Percentiles rank a stretch among this genome's conserved stretches.
These are phyloP conservation scores for Siderastrea radians DNA, from an alignment of 92 coral and sea anemone genomes.

Conservation along the genomic window DNA sequence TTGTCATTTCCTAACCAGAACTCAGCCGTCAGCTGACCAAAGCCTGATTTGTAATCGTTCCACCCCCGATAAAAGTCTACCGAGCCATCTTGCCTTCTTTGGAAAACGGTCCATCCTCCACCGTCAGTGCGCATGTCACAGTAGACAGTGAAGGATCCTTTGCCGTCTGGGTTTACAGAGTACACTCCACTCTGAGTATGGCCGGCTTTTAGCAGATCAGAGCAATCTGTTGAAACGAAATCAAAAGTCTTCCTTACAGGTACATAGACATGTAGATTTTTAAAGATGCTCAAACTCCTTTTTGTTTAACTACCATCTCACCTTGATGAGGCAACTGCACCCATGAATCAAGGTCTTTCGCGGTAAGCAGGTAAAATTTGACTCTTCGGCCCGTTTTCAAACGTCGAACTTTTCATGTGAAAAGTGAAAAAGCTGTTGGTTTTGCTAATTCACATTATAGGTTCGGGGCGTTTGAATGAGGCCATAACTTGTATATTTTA, in stretches of 20 bases:
- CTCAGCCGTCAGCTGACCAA: conserved; percentile 71
- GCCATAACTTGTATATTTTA: too few species aligned
- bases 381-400: too few species aligned
- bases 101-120: conserved; percentile 79
- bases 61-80: conserved; percentile 65
- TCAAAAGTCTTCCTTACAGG: neutral
- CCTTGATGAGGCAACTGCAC: too few species aligned
- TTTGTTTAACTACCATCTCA: too few species aligned
- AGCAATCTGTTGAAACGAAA: conserved; percentile 18
- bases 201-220: conserved; percentile 37
- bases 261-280: too few species aligned
- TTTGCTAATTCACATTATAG: too few species aligned
- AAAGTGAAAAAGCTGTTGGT: too few species aligned
- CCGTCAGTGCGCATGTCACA: conserved; percentile 76
- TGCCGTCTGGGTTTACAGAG: conserved; percentile 61
- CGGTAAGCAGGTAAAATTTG: too few species aligned
- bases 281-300: too few species aligned
- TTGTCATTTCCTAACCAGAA: conserved; percentile 73
- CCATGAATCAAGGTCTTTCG: too few species aligned
- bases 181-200: conserved; percentile 58
- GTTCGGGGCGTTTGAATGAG: too few species aligned
- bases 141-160: conserved; percentile 61
- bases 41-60: conserved; percentile 68
- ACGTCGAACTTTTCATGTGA: too few species aligned
- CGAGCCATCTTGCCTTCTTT: conserved; percentile 74